Percentiles rank a stretch among this genome's conserved stretches.
These are phyloP conservation scores for Mimachlamys varia DNA, from an alignment of 2,888 invertebrate species.

Conservation along the genomic window DNA sequence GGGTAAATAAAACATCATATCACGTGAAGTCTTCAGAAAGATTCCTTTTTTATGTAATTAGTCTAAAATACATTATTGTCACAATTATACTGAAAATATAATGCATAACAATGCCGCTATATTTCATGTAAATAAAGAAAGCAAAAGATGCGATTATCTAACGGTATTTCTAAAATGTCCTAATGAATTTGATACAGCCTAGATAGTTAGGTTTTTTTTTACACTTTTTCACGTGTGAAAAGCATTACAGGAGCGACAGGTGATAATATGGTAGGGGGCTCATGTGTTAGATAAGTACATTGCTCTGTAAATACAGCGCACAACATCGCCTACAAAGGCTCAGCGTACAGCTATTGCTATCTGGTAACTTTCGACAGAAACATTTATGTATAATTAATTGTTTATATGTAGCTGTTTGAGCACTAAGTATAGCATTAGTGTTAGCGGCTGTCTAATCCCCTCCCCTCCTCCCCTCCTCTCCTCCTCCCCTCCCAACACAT, in stretches of 20 bases:
- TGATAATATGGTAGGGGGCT: not conserved
- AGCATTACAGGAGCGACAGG: not conserved
- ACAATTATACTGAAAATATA: too few species aligned
- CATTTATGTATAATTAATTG: constrained; percentile 25
- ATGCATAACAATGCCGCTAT: too few species aligned
- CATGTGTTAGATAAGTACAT: not conserved
- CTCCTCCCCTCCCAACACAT: not conserved
- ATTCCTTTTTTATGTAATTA: too few species aligned
- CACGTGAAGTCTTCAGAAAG: too few species aligned
- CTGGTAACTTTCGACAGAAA: not conserved
- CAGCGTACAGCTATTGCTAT: not conserved
- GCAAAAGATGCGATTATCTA: too few species aligned
- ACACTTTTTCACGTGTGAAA: constrained; percentile 19
- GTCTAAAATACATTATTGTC: too few species aligned
- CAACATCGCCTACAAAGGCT: not conserved
- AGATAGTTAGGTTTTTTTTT: not conserved
- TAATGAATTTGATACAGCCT: not conserved
- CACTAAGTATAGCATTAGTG: constrained; percentile 1
- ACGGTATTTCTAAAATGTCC: not conserved
- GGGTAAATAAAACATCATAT: too few species aligned
- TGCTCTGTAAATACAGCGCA: not conserved
- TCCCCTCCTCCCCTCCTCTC: not conserved
- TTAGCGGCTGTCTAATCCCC: not conserved
- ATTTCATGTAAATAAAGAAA: too few species aligned
- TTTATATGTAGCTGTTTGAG: constrained; percentile 20